These are phyloP conservation scores for Cyclina sinensis DNA, from an alignment of 1,140 invertebrate species.

Conservation along the genomic window DNA sequence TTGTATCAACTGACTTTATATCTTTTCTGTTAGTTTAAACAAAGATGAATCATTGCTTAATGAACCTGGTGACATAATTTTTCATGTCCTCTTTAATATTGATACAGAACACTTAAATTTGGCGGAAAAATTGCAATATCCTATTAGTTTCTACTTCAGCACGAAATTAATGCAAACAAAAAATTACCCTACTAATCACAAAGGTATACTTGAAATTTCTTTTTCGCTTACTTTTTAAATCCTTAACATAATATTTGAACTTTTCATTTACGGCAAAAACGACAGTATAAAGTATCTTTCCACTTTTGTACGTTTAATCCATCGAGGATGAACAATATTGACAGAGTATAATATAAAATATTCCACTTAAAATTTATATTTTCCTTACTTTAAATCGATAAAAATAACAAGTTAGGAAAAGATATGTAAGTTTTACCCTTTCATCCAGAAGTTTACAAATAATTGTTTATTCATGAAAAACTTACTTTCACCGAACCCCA, in stretches of 20 bases:
- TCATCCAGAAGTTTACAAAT: too few species aligned
- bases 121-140: background rate
- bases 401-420: too few species aligned
- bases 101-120: too few species aligned
- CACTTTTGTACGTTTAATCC: background rate
- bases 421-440: too few species aligned
- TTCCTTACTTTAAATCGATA: too few species aligned
- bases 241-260: background rate
- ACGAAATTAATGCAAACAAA: background rate
- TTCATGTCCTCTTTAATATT: too few species aligned
- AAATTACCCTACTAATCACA: background rate
- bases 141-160: background rate
- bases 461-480: too few species aligned
- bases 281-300: conserved; percentile 1
- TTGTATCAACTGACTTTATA: background rate
- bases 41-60: background rate
- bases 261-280: background rate
- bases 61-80: background rate
- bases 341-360: background rate
- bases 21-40: background rate
- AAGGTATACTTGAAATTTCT: conserved; percentile 6
- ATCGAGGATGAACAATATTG: background rate
- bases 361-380: background rate
- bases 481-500: too few species aligned
- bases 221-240: background rate